Base-by-base conservation (phyloP, 2,797 vertebrate genomes). In the Miichthys miiuy region DNA sequence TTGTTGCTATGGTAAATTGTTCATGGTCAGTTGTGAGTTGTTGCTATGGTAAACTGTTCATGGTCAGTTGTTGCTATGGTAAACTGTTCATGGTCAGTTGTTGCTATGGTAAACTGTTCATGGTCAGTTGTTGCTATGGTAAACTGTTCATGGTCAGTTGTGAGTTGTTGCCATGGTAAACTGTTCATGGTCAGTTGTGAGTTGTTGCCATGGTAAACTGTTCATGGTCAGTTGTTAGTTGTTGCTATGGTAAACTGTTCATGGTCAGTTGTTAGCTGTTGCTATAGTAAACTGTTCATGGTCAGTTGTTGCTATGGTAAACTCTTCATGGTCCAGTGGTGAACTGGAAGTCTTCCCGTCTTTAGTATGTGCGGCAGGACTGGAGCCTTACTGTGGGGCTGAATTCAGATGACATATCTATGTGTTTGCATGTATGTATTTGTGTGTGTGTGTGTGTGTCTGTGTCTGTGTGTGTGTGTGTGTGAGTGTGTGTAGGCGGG, bases 391-490 rank as follows among this genome's bases (percentile, higher is more conserved):
- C 64, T 78, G 81, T 67, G 58, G 61, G 60, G 51, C 82, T 86
- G 90, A 87, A 90, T 90, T 80, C 80, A 88, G 80, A 90, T 91
- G 71, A 91, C 87, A 69, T 82, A 58, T 80, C 46, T 62, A 68
- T 41, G 38, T 87, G 82, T 84, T 78, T 90, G 78, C 84, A 69
- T 76, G 60, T 80, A 63, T 82, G 74, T 80, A 65, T 82, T 30
- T 75, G 55, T 77, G 58, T 80, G 55, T 55, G 69, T 23, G 63
- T 67, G 47, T 48, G 69, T 23, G 63, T 67, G 52, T 48, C 27
- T 20, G 51, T 58, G 70, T 2, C 67, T 79, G 55, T 55, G 66
- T 23, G 63, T 67, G 56, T 48, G 20, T 6, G 51, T 23, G 20
- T 6, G 51, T 30, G 52, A 27, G 38, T 21, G 55, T 58, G 70